Evolutionary conservation across 2,113 vertebrate species (phyloP).

Genomic region (Pedionomus torquatus): DNA sequence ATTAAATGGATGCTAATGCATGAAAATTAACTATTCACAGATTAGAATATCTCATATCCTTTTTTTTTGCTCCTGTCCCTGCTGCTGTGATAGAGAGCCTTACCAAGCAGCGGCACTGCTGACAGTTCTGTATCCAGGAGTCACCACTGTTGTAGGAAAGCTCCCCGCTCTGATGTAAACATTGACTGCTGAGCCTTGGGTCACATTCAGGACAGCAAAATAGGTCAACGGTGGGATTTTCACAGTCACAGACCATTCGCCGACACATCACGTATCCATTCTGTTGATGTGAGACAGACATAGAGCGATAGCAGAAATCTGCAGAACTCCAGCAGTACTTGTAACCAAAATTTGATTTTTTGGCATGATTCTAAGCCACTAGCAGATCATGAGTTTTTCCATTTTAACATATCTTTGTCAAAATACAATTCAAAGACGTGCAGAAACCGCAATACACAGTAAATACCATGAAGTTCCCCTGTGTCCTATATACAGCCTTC

Average conservation of each 20-base stretch:
- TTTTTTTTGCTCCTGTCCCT: neutral
- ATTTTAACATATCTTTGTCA: neutral
- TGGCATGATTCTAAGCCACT: neutral
- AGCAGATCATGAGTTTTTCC: neutral
- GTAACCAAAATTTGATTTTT: neutral
- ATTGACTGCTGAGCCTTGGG: constrained; percentile 92
- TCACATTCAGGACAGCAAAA: constrained; percentile 98
- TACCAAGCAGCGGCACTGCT: constrained; percentile 96
- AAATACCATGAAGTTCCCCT: neutral
- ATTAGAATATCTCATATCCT: neutral
- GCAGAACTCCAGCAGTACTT: neutral
- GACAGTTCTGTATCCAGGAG: constrained; percentile 95
- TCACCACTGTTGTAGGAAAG: constrained; percentile 92
- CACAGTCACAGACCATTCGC: constrained; percentile 97
- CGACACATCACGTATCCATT: constrained; percentile 94
- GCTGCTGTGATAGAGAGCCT: constrained; percentile 43
- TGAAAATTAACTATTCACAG: neutral
- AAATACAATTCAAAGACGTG: neutral
- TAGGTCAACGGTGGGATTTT: constrained; percentile 95
- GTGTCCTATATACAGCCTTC: neutral
- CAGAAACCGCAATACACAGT: neutral
- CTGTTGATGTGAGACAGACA: constrained; percentile 68
- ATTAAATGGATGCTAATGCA: neutral
- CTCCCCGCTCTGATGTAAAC: constrained; percentile 92
- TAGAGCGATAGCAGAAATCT: neutral